Evolutionary conservation across 1,140 invertebrate genomes (phyloP).

Genomic region (Drosophila auraria): DNA sequence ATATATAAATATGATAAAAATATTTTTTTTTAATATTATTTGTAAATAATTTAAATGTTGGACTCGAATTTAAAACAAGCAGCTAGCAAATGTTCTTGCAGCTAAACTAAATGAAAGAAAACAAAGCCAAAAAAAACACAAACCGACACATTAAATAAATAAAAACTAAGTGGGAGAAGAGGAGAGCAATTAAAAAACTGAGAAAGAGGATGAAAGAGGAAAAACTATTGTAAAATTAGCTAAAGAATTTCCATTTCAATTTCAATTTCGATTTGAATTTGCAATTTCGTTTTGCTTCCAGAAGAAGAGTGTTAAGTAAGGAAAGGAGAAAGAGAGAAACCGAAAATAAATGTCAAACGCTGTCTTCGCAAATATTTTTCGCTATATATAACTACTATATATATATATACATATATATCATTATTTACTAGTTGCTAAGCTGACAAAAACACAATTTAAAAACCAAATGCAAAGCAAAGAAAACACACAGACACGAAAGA

Average conservation of each 20-base stretch:
- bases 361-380: constrained; percentile 57
- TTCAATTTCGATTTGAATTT: constrained; percentile 54
- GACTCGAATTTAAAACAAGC: constrained; percentile 79
- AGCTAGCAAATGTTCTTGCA: constrained; percentile 38
- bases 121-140: constrained; percentile 44
- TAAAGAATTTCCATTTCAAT: constrained; percentile 46
- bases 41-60: constrained; percentile 81
- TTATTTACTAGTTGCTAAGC: constrained; percentile 45
- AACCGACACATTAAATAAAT: constrained; percentile 41
- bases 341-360: constrained; percentile 46
- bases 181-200: constrained; percentile 7
- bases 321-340: constrained; percentile 27
- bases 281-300: constrained; percentile 67
- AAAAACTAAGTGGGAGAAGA: constrained; percentile 1
- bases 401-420: constrained; percentile 20
- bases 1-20: constrained; percentile 49
- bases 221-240: constrained; percentile 46
- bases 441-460: constrained; percentile 28
- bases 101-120: constrained; percentile 53
- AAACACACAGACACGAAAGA: constrained; percentile 39
- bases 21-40: constrained; percentile 70
- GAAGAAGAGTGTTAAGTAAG: neutral
- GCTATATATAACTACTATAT: constrained; percentile 39
- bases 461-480: constrained; percentile 32
- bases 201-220: constrained; percentile 1